A percentile compares a stretch with the other conserved stretches of the same genome.
phyloP scores from a whole-genome alignment of 1,140 invertebrate genomes.

The Trachymyrmex septentrionalis region DNA sequence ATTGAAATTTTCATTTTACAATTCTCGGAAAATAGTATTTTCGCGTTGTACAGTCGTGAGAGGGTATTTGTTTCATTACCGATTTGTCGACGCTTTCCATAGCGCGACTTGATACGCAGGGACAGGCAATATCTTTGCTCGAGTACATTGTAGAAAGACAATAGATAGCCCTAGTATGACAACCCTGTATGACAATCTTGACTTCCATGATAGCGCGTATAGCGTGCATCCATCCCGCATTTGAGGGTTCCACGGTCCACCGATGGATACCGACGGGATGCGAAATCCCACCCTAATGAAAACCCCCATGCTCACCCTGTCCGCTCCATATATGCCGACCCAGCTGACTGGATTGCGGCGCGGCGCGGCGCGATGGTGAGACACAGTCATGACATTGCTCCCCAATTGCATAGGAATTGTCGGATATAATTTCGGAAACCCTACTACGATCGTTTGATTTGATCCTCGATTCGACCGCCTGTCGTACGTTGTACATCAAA shows the following conservation, averaged over 20 bases:
- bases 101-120: constrained; percentile 8
- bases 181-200: constrained; percentile 60
- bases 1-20: neutral
- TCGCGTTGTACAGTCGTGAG: neutral
- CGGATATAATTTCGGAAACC: constrained; percentile 62
- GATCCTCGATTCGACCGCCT: constrained; percentile 42
- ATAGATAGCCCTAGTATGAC: constrained; percentile 45
- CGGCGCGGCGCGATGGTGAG: constrained; percentile 57
- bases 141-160: constrained; percentile 50
- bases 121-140: constrained; percentile 49
- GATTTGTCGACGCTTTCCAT: constrained; percentile 24
- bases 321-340: constrained; percentile 57
- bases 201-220: constrained; percentile 45
- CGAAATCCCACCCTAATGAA: constrained; percentile 65
- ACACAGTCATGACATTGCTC: constrained; percentile 60
- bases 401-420: constrained; percentile 68
- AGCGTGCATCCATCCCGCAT: constrained; percentile 37
- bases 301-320: constrained; percentile 54
- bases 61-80: constrained; percentile 35
- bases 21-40: neutral
- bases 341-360: constrained; percentile 62
- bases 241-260: constrained; percentile 44
- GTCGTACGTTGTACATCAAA: constrained; percentile 15
- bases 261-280: constrained; percentile 56
- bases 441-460: constrained; percentile 42